These are phyloP conservation scores for Callorhinus ursinus DNA, from an alignment of 2,113 vertebrate species.

Conservation along the genomic window DNA sequence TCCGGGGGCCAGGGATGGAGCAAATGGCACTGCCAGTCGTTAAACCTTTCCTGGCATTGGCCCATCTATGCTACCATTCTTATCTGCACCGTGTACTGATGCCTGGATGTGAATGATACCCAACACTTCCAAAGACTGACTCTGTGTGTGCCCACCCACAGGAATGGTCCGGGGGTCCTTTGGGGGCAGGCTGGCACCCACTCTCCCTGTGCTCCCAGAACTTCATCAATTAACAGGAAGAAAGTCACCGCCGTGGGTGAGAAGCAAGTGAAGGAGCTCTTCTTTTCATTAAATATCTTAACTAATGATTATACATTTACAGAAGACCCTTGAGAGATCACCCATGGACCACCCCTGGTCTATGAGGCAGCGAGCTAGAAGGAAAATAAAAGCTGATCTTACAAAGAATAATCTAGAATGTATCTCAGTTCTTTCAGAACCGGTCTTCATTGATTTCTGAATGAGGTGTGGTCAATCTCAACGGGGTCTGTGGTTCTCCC, in stretches of 20 bases:
- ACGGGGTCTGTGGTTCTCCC: background rate
- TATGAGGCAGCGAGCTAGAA: background rate
- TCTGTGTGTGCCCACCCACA: background rate
- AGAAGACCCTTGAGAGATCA: background rate
- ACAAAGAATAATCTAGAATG: background rate
- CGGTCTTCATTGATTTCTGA: background rate
- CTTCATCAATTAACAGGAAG: background rate
- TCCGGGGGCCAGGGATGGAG: slow-evolving; percentile 51
- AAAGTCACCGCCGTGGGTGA: background rate
- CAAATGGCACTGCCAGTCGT: background rate
- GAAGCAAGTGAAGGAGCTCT: background rate
- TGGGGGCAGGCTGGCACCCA: background rate
- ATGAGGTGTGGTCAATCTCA: background rate
- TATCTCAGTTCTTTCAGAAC: background rate
- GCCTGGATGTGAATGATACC: background rate
- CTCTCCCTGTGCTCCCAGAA: background rate
- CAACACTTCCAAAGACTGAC: background rate
- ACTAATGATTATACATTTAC: background rate
- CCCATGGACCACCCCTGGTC: background rate
- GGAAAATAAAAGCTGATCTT: background rate
- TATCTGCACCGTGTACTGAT: rapidly evolving
- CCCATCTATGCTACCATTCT: slow-evolving; percentile 55
- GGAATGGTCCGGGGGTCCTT: background rate
- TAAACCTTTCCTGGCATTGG: slow-evolving; percentile 73
- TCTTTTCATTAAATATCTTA: background rate